Percentiles rank a stretch among this genome's conserved stretches.
Conservation (phyloP, 2,797 vertebrate species). For the Anableps anableps region DNA sequence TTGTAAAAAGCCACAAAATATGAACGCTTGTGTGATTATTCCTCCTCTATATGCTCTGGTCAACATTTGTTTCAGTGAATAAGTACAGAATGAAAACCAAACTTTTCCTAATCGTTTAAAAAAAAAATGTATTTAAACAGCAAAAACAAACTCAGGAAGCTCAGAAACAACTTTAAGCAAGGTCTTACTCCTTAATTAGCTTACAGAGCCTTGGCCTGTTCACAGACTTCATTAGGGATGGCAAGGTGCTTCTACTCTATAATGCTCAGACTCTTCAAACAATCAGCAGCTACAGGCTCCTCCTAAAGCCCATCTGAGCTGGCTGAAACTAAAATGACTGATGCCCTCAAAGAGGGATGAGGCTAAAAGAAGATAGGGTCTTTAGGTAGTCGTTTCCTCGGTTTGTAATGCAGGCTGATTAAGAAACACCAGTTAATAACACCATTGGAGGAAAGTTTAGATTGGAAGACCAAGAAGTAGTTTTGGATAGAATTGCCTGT, state of each 20-base stretch:
- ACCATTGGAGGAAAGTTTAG: conserved; percentile 2
- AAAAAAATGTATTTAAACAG: neutral
- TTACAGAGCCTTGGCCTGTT: neutral
- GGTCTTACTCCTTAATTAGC: conserved; percentile 12
- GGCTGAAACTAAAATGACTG: conserved; percentile 2
- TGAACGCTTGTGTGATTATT: neutral
- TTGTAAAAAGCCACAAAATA: neutral
- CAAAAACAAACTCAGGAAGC: neutral
- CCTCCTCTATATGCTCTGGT: neutral
- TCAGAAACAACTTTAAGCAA: conserved; percentile 5
- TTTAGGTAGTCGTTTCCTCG: neutral
- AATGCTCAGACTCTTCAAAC: conserved; percentile 1
- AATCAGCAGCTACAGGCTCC: conserved; percentile 1
- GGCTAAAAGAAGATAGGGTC: neutral
- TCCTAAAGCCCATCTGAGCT: neutral
- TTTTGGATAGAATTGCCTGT: neutral
- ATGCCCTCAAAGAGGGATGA: conserved; percentile 9
- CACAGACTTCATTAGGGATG: neutral
- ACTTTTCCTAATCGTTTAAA: neutral
- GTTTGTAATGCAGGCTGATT: conserved; percentile 14
- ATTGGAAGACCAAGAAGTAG: neutral
- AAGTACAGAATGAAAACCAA: neutral
- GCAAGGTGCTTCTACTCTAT: neutral
- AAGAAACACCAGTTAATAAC: conserved; percentile 11
- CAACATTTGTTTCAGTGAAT: neutral